Conservation (phyloP, 2,888 invertebrate species). For the Megamerina dolium region DNA sequence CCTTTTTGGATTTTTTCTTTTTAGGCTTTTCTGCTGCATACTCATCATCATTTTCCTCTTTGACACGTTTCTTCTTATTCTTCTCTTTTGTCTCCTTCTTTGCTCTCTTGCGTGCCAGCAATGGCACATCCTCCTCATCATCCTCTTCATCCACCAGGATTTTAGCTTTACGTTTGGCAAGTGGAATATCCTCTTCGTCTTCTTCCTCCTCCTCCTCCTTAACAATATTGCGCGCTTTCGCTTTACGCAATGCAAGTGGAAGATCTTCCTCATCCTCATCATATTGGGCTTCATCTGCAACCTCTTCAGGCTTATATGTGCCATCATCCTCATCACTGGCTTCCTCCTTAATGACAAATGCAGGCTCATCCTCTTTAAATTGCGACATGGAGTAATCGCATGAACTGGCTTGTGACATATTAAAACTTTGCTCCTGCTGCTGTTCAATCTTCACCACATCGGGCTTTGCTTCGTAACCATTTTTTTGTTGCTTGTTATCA, state of each 20-base stretch:
- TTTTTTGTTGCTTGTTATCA: conserved; percentile 22
- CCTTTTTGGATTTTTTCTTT: conserved; percentile 52
- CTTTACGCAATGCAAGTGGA: conserved; percentile 18
- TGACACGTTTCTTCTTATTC: conserved; percentile 54
- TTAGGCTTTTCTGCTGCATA: conserved; percentile 52
- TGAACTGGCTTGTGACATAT: conserved; percentile 59
- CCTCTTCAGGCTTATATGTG: conserved; percentile 15
- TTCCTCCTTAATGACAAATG: conserved; percentile 42
- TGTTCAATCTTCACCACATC: conserved; percentile 15
- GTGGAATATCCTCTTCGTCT: conserved; percentile 69
- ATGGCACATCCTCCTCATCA: conserved; percentile 44
- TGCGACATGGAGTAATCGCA: conserved; percentile 68
- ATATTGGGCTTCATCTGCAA: conserved; percentile 10
- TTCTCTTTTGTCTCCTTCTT: conserved; percentile 59
- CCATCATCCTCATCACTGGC: conserved; percentile 45
- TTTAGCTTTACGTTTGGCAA: conserved; percentile 55
- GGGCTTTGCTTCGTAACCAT: conserved; percentile 32
- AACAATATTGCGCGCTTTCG: conserved; percentile 10
- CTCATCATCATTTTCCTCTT: conserved; percentile 53
- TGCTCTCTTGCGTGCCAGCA: conserved; percentile 50
- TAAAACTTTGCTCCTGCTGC: conserved; percentile 31
- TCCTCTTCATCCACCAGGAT: conserved; percentile 56
- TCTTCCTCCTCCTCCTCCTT: conserved; percentile 60
- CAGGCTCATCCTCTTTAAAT: conserved; percentile 54
- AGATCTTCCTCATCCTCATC: conserved; percentile 26